phyloP scores from a whole-genome alignment of 2,797 vertebrate genomes.

The Hydrophis major region DNA sequence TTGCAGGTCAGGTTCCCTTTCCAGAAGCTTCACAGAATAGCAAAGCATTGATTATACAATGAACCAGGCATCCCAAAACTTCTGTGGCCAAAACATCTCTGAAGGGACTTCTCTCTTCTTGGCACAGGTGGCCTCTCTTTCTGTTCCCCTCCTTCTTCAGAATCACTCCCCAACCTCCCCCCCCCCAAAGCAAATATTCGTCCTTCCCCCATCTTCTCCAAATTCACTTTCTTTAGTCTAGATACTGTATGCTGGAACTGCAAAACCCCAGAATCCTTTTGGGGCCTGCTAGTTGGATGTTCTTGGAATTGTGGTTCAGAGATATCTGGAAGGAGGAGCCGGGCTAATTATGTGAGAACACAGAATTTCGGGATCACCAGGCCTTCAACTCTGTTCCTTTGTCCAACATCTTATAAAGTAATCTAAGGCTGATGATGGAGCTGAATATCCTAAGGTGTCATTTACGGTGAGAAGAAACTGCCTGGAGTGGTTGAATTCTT shows the following conservation, averaged over 20 bases:
- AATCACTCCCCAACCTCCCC: neutral
- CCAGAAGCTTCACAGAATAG: conserved; percentile 2
- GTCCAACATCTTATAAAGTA: no score
- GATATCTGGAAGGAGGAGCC: neutral
- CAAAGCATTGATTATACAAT: conserved; percentile 60
- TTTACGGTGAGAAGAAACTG: neutral
- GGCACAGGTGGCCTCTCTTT: conserved; percentile 34
- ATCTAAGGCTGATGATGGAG: neutral
- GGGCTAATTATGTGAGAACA: neutral
- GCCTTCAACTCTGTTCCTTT: neutral
- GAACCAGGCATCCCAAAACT: conserved; percentile 66
- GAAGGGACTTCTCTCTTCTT: conserved; percentile 67
- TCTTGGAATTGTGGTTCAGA: neutral
- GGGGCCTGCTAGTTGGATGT: neutral
- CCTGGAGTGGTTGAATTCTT: neutral
- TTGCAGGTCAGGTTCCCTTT: neutral
- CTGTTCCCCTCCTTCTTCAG: conserved; percentile 14
- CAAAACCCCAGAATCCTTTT: neutral
- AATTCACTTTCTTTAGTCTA: neutral
- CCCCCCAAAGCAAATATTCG: neutral
- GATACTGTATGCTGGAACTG: neutral
- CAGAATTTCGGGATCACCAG: neutral
- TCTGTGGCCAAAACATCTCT: conserved; percentile 63
- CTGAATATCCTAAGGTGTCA: neutral
- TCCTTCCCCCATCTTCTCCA: neutral